These are phyloP conservation scores for Anagrus nilaparvatae DNA, from an alignment of 1,140 invertebrate species.

Conservation along the genomic window DNA sequence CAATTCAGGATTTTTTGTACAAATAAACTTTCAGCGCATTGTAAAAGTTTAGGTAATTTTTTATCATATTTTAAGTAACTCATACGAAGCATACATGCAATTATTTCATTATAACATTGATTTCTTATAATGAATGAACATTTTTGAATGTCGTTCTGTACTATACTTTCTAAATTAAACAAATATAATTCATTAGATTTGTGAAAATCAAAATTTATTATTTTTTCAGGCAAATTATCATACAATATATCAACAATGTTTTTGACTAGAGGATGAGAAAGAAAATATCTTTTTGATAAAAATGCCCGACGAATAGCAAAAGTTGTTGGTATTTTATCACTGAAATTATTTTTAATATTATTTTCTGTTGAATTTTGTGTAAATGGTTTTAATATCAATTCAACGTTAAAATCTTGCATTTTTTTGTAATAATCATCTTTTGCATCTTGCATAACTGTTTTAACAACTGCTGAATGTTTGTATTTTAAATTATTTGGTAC, in stretches of 20 bases:
- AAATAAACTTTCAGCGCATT: slow-evolving; percentile 31
- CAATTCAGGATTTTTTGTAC: slow-evolving; percentile 32
- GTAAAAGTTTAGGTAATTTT: slow-evolving; percentile 20
- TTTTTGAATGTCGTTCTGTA: slow-evolving; percentile 24
- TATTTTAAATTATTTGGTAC: slow-evolving; percentile 19
- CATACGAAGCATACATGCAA: slow-evolving; percentile 19
- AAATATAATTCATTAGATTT: slow-evolving; percentile 17
- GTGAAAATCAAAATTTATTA: slow-evolving; percentile 18
- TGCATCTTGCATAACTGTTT: slow-evolving; percentile 24
- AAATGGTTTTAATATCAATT: slow-evolving; percentile 6
- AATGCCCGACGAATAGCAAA: slow-evolving; percentile 19
- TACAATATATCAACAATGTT: slow-evolving; percentile 24
- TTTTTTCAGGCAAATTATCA: slow-evolving; percentile 19
- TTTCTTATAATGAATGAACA: slow-evolving; percentile 21
- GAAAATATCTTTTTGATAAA: slow-evolving; percentile 27
- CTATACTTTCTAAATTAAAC: slow-evolving; percentile 10
- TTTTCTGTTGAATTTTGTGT: neutral
- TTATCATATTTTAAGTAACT: slow-evolving; percentile 17
- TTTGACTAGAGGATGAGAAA: slow-evolving; percentile 29
- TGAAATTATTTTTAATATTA: neutral
- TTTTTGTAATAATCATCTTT: slow-evolving; percentile 25
- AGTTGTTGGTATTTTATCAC: neutral
- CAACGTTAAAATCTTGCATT: slow-evolving; percentile 24
- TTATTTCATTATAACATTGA: slow-evolving; percentile 28
- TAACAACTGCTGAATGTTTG: slow-evolving; percentile 20